Percentiles rank a stretch among this genome's conserved stretches.
phyloP scores from a whole-genome alignment of 2,113 vertebrate species.

The Crotalus helleri region DNA sequence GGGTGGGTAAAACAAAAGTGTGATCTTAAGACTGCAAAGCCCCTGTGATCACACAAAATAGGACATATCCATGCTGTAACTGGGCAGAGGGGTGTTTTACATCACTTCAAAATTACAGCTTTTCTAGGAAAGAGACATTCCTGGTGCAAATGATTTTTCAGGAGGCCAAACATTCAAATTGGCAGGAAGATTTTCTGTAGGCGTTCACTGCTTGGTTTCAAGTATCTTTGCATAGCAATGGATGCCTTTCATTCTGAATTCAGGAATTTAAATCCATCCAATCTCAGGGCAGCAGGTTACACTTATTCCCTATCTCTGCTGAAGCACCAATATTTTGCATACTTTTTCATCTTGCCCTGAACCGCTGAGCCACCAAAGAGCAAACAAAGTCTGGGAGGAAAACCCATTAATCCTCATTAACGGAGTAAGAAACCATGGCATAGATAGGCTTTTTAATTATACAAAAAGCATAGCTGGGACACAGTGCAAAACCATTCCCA shows the following conservation, averaged over 20 bases:
- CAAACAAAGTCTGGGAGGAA: conserved; percentile 15
- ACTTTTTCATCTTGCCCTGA: neutral
- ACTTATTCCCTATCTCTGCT: neutral
- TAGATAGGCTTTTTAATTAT: conserved; percentile 32
- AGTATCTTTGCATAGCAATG: neutral
- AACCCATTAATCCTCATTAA: neutral
- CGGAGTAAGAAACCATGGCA: neutral
- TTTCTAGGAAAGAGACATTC: neutral
- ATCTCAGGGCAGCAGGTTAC: neutral
- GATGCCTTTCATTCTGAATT: neutral
- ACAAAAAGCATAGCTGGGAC: conserved; percentile 23
- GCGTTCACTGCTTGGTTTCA: neutral
- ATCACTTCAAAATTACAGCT: neutral
- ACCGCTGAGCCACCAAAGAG: neutral
- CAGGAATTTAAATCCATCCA: neutral
- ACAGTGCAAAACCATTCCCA: conserved; percentile 14
- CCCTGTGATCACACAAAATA: neutral
- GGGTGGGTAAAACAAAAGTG: neutral
- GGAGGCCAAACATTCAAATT: neutral
- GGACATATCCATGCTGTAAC: neutral
- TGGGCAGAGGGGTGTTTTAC: neutral
- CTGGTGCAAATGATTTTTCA: neutral
- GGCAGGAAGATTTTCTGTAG: neutral
- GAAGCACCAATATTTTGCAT: neutral
- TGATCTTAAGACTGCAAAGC: neutral